Evolutionary conservation across 2,113 vertebrate species (phyloP).

Genomic region (Cebus imitator): DNA sequence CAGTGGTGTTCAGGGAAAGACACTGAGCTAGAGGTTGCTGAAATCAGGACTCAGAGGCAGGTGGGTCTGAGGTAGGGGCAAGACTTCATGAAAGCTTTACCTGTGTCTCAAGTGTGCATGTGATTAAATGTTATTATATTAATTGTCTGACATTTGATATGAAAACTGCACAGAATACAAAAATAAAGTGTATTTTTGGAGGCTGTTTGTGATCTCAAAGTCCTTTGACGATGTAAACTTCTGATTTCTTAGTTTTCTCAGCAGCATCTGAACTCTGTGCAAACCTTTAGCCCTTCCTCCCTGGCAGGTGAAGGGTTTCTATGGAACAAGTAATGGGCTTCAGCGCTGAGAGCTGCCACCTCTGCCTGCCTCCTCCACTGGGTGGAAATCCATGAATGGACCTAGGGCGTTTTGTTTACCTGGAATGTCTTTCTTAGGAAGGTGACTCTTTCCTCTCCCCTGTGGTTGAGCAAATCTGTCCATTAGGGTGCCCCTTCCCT

Average conservation of each 20-base stretch:
- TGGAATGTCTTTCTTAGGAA: rapidly evolving
- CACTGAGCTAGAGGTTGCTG: rapidly evolving
- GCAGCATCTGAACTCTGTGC: too few species aligned
- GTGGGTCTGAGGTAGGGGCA: rapidly evolving
- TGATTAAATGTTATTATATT: rapidly evolving
- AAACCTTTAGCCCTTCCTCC: rapidly evolving
- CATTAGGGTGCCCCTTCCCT: rapidly evolving
- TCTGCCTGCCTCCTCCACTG: too few species aligned
- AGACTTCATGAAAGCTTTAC: too few species aligned
- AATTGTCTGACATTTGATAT: rapidly evolving
- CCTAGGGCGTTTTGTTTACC: rapidly evolving
- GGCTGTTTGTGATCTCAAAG: not conserved
- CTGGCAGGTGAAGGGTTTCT: not conserved
- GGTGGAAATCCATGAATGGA: not conserved
- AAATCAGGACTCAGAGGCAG: too few species aligned
- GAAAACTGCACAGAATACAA: rapidly evolving
- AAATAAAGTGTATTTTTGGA: too few species aligned
- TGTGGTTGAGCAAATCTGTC: rapidly evolving
- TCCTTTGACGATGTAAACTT: not conserved
- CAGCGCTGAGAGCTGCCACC: rapidly evolving
- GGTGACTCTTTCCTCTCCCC: rapidly evolving
- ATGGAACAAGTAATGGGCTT: not conserved
- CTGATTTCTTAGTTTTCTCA: not conserved
- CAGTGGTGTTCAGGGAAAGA: rapidly evolving
- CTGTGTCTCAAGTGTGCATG: rapidly evolving